phyloP scores from a whole-genome alignment of 2,888 invertebrate genomes.

The Parthenolecanium corni region DNA sequence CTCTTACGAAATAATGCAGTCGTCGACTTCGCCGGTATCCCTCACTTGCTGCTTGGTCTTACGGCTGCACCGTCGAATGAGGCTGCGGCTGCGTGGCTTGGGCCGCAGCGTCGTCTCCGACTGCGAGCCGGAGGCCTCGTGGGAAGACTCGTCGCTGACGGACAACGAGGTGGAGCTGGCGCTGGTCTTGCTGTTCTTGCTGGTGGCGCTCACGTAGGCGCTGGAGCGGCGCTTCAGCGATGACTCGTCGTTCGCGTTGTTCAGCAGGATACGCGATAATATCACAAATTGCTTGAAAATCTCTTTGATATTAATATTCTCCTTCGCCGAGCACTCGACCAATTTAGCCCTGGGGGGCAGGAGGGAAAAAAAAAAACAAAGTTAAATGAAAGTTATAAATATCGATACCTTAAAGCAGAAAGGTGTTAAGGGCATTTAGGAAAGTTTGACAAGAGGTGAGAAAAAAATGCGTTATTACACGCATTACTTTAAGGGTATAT shows the following conservation, averaged over 20 bases:
- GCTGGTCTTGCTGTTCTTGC: conserved; percentile 33
- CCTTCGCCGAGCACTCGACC: conserved; percentile 66
- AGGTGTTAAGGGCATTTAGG: neutral
- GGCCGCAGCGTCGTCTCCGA: conserved; percentile 37
- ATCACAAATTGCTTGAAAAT: conserved; percentile 68
- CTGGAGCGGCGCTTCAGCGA: conserved; percentile 58
- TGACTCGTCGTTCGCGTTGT: conserved; percentile 42
- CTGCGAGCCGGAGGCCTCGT: conserved; percentile 2
- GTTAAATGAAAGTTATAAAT: neutral
- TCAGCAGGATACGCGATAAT: conserved; percentile 58
- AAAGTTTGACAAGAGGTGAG: no score
- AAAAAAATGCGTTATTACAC: no score
- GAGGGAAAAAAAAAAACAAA: neutral
- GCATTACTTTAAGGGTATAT: no score
- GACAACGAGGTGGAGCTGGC: conserved; percentile 37
- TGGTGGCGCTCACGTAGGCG: conserved; percentile 46
- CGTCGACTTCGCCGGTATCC: conserved; percentile 48
- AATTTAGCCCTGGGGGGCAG: conserved; percentile 54
- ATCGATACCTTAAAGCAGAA: neutral
- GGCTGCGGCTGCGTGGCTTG: conserved; percentile 57
- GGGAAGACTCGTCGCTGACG: conserved; percentile 34
- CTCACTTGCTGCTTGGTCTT: conserved; percentile 67
- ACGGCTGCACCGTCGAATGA: conserved; percentile 66
- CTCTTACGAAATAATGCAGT: conserved; percentile 58
- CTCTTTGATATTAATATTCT: conserved; percentile 64